Conservation (phyloP, 37 sponge, comb jelly and placozoan species). For the Eunapius fragilis region DNA sequence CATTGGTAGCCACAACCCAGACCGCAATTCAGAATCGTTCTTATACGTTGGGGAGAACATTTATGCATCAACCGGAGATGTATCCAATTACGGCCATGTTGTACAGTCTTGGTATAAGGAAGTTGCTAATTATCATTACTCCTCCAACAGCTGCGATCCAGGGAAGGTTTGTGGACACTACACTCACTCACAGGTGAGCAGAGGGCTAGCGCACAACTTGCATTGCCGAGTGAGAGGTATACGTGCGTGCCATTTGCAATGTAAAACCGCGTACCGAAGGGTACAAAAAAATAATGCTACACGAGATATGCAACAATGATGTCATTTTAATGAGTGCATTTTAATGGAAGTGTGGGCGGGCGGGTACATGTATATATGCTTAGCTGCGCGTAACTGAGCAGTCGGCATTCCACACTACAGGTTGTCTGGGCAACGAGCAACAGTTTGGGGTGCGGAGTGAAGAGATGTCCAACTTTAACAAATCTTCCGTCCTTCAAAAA, state of each 20-base stretch:
- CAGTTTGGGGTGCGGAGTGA: constrained; percentile 48
- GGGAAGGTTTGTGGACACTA: constrained; percentile 22
- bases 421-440: constrained; percentile 44
- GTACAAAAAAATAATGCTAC: too few species aligned
- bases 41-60: constrained; percentile 39
- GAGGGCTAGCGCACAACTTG: too few species aligned
- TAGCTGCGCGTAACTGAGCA: not conserved
- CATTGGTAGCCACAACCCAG: constrained; percentile 13
- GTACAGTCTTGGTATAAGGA: constrained; percentile 13
- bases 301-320: too few species aligned
- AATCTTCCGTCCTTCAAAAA: constrained; percentile 12
- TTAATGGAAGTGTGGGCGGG: too few species aligned
- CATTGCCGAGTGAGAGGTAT: too few species aligned
- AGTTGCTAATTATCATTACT: not conserved
- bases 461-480: constrained; percentile 2
- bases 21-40: constrained; percentile 17
- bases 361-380: not conserved
- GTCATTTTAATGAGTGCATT: too few species aligned
- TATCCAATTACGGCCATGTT: not conserved
- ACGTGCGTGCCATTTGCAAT: too few species aligned
- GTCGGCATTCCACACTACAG: constrained; percentile 12
- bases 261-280: too few species aligned
- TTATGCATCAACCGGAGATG: not conserved
- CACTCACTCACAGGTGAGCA: too few species aligned
- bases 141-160: constrained; percentile 14